phyloP scores from a whole-genome alignment of 2,113 vertebrate species.

The Oreochromis spilurus region DNA sequence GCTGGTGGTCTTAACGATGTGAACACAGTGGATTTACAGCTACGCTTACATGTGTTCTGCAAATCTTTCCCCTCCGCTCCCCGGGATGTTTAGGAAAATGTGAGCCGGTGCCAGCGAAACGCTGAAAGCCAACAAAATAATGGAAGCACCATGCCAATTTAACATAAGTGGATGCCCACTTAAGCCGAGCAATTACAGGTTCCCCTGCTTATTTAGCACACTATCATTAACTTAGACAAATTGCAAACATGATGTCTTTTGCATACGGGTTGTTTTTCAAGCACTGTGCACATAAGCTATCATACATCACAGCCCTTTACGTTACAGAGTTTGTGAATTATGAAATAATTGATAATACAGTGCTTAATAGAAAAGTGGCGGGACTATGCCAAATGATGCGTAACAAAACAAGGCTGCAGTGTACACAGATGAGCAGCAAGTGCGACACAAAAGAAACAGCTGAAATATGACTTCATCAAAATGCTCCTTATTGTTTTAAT shows the following conservation, averaged over 20 bases:
- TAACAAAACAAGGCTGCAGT: background rate
- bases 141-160: background rate
- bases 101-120: background rate
- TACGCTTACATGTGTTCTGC: background rate
- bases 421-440: background rate
- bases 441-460: background rate
- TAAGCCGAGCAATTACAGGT: background rate
- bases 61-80: background rate
- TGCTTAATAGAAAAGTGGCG: background rate
- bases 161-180: background rate
- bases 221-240: background rate
- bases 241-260: background rate
- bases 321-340: background rate
- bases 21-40: conserved; percentile 1
- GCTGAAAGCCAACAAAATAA: background rate
- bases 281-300: background rate
- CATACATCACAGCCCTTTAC: background rate
- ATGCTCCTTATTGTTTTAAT: background rate
- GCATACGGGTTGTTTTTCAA: background rate
- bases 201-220: background rate
- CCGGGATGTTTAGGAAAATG: background rate
- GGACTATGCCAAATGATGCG: background rate
- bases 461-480: background rate
- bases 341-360: background rate
- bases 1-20: conserved; percentile 22